These are phyloP conservation scores for Tychaedon coryphoeus DNA, from an alignment of 2,113 vertebrate genomes.

Conservation along the genomic window DNA sequence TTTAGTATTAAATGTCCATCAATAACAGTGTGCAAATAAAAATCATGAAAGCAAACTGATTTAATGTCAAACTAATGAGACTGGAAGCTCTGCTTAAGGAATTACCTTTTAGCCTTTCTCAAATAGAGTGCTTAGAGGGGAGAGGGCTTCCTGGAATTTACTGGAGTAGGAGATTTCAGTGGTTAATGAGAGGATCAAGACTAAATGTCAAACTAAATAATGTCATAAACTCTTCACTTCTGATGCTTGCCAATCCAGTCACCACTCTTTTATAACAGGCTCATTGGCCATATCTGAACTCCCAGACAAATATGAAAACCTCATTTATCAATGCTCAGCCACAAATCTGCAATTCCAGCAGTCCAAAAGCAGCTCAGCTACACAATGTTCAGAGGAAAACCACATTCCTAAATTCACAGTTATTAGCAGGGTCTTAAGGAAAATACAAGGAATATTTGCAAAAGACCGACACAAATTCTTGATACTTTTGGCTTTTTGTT, in stretches of 20 bases:
- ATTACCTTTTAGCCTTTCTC: conserved; percentile 21
- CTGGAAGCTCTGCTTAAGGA: background rate
- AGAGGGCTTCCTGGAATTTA: background rate
- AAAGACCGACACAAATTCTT: background rate
- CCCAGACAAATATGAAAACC: background rate
- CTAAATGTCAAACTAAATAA: conserved; percentile 21
- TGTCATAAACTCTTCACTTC: background rate
- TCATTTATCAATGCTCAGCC: background rate
- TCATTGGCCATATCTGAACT: background rate
- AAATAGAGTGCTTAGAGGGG: background rate
- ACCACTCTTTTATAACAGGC: background rate
- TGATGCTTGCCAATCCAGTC: background rate
- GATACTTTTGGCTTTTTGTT: background rate
- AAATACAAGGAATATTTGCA: background rate
- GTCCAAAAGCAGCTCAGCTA: background rate
- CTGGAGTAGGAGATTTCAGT: background rate
- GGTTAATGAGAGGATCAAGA: conserved; percentile 16
- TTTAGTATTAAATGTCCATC: conserved; percentile 4
- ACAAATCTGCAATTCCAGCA: background rate
- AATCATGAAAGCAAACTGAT: conserved; percentile 33
- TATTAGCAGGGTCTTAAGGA: background rate
- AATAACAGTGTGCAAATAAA: conserved; percentile 49
- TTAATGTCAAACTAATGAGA: conserved; percentile 32
- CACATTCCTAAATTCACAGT: background rate
- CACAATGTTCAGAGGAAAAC: background rate